Evolutionary conservation across 2,113 vertebrate species (phyloP).

Genomic region (Chrysochloris asiatica): DNA sequence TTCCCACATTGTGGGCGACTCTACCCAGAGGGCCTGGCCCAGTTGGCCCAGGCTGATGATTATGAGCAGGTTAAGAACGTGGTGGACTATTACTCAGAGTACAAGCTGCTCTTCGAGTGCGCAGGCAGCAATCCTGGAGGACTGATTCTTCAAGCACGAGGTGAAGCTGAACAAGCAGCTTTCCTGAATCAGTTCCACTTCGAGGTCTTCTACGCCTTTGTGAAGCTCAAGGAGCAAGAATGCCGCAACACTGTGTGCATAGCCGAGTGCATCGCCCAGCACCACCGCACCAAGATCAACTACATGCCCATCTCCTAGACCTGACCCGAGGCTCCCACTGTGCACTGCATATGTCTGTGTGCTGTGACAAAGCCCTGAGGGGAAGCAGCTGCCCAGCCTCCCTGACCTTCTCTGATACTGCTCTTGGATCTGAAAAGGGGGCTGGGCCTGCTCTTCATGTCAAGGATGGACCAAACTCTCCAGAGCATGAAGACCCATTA

Average conservation of each 20-base stretch:
- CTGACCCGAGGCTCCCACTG: neutral
- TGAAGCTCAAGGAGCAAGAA: constrained; percentile 99
- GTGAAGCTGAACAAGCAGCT: constrained; percentile 98
- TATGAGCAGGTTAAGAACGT: constrained; percentile 98
- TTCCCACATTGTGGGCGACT: constrained; percentile 98
- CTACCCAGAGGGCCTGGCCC: constrained; percentile 97
- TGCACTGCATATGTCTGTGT: constrained; percentile 3
- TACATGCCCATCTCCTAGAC: constrained; percentile 99
- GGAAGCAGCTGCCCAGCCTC: neutral
- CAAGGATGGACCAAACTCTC: too few species aligned
- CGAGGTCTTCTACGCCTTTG: constrained; percentile 97
- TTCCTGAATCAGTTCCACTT: constrained; percentile 99
- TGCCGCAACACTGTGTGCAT: constrained; percentile 99
- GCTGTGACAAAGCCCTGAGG: constrained; percentile 33
- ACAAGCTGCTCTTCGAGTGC: constrained; percentile 97
- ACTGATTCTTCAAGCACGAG: constrained; percentile 99
- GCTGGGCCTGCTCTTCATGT: constrained; percentile 65
- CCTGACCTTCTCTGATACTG: neutral
- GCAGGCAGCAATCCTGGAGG: constrained; percentile 97
- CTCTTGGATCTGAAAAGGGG: constrained; percentile 27
- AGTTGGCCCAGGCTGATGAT: constrained; percentile 96
- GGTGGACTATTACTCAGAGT: constrained; percentile 97
- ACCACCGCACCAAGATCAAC: constrained; percentile 98
- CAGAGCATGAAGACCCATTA: constrained; percentile 34
- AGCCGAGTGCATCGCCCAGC: constrained; percentile 98